A percentile compares a stretch with the other conserved stretches of the same genome.
Evolutionary conservation across 2,888 invertebrate genomes (phyloP).

Genomic region (Drosophila borealis): DNA sequence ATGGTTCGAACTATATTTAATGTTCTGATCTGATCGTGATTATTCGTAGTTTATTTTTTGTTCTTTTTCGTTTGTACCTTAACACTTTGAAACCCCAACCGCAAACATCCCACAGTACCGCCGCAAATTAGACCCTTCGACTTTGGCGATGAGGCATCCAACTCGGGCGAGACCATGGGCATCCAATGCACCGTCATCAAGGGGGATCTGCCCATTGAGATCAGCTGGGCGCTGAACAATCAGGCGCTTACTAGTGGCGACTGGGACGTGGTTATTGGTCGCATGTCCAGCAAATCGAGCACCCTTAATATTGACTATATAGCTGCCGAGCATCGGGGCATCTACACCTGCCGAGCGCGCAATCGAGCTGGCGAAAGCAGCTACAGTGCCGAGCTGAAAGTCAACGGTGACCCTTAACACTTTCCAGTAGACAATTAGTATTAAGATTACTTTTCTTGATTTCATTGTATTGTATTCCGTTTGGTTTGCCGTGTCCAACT

Average conservation of each 20-base stretch:
- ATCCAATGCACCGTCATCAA: conserved; percentile 87
- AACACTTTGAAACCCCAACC: conserved; percentile 14
- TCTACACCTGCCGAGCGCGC: conserved; percentile 88
- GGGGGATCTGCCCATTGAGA: conserved; percentile 89
- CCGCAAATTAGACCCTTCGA: conserved; percentile 90
- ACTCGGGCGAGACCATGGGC: conserved; percentile 90
- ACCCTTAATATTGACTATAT: conserved; percentile 88
- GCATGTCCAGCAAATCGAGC: conserved; percentile 86
- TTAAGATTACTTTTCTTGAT: conserved; percentile 10
- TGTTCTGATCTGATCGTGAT: not conserved
- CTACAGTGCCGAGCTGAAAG: conserved; percentile 85
- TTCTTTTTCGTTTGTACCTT: conserved; percentile 17
- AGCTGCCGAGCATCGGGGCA: conserved; percentile 87
- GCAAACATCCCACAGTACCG: conserved; percentile 84
- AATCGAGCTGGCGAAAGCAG: conserved; percentile 87
- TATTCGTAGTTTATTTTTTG: conserved; percentile 16
- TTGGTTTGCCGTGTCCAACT: conserved; percentile 12
- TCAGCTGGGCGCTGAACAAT: conserved; percentile 87
- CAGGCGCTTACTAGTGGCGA: conserved; percentile 82
- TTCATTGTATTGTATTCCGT: conserved; percentile 33
- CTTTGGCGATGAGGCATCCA: conserved; percentile 90
- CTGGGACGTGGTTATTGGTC: conserved; percentile 81
- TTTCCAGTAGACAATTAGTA: conserved; percentile 5
- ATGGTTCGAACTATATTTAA: conserved; percentile 86
- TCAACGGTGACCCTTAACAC: conserved; percentile 80